These are phyloP conservation scores for Harpagoxenus sublaevis DNA, from an alignment of 2,888 invertebrate genomes.

Conservation along the genomic window DNA sequence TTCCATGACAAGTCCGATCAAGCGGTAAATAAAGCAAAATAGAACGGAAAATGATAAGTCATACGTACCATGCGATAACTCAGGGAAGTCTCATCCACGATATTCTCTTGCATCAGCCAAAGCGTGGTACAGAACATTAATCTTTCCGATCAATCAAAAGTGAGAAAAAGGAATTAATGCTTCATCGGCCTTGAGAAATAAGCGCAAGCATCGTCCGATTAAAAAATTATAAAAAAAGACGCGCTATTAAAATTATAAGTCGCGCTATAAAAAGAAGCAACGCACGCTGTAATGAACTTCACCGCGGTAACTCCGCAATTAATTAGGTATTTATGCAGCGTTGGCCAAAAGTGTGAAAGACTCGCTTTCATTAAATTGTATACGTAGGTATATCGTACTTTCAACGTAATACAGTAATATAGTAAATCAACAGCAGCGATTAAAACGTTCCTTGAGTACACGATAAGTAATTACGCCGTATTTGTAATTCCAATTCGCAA, in stretches of 20 bases:
- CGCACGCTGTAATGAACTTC: constrained; percentile 65
- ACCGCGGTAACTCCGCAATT: constrained; percentile 58
- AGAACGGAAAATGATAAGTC: constrained; percentile 75
- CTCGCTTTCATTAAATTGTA: constrained; percentile 7
- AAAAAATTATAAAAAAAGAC: constrained; percentile 43
- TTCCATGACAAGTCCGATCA: constrained; percentile 57
- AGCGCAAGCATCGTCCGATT: constrained; percentile 78
- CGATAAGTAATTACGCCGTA: background rate
- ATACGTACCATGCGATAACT: constrained; percentile 85
- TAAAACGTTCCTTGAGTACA: background rate
- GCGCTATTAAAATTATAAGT: constrained; percentile 71
- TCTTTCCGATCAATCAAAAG: constrained; percentile 76
- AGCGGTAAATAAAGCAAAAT: constrained; percentile 65
- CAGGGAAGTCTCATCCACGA: constrained; percentile 80
- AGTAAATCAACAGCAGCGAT: background rate
- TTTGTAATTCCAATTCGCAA: background rate
- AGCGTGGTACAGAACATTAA: constrained; percentile 83
- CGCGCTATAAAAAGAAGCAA: constrained; percentile 74
- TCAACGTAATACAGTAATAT: background rate
- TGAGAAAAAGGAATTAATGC: constrained; percentile 76
- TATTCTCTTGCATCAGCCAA: constrained; percentile 83
- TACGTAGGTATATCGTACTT: too few species aligned
- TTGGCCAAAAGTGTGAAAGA: constrained; percentile 34
- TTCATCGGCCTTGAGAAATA: constrained; percentile 76
- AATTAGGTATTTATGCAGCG: constrained; percentile 54